Base-by-base conservation (phyloP, 1,140 invertebrate species). In the Drosophila jambulina region DNA sequence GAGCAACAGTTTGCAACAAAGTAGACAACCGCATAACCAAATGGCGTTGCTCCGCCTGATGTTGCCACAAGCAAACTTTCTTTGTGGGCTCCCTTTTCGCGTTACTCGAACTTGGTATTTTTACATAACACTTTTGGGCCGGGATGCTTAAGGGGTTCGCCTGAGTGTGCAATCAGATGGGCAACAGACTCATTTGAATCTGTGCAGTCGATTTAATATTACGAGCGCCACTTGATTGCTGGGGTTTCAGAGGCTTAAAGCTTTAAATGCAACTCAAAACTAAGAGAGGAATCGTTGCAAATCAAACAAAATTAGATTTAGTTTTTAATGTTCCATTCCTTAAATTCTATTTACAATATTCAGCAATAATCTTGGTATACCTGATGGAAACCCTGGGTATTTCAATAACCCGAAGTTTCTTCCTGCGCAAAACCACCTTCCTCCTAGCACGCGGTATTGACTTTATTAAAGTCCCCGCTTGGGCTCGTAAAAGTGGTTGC, bases 1-100 rank as follows among this genome's bases (percentile, higher is more conserved):
- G 51, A 54, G 74, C 74, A 67, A 77, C 74, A 77, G 74, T 42
- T 76, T 68, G 45, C 72, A 69, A 65, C 21, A 65, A 64, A 46
- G 23, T 51, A 61, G 38, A 62, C 32, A 65, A 36, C 72, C 54
- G 32, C 72, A 76, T 49, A 49, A 59, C 48, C 46, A 59, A 77
- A 76, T 60, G 74, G 59, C 51, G 68, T 38, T 43, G 64, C 49
- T 68, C 42, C 48, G 25, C 48, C 68, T 38, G 65, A 70, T 71
- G 68, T 71, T 71, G 68, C 68, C 68, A 25, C 64, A 56, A 56
- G 51, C 43, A 56, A 57, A 58, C 51, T 49, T 58, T 72, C 58
- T 40, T 71, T 57, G 51, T 38, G 65, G 65, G 67, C 40, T 70
- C 27, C n/a, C 46, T 34, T 57, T 69, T 71, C 21, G 9, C 51